Percentiles rank a stretch among this genome's conserved stretches.
These are phyloP conservation scores for Epinephelus awoara DNA, from an alignment of 2,797 vertebrate species.

Conservation along the genomic window DNA sequence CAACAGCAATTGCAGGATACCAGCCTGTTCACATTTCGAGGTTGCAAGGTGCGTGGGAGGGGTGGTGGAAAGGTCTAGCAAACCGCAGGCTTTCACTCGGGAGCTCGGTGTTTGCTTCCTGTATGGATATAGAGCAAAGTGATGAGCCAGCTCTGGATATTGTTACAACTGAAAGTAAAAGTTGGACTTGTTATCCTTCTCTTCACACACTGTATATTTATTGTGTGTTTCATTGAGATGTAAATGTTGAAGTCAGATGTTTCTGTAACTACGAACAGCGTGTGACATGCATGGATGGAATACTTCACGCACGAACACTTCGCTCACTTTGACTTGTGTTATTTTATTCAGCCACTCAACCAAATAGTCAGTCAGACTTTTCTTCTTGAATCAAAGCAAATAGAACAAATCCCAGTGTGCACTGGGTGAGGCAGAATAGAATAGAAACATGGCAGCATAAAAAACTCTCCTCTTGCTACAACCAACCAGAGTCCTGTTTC, in stretches of 20 bases:
- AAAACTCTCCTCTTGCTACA: not conserved
- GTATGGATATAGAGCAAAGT: too few relatives aligned
- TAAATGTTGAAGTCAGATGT: slow-evolving; percentile 4
- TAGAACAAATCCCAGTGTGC: slow-evolving; percentile 55
- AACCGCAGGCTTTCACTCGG: too few relatives aligned
- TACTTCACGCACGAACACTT: not conserved
- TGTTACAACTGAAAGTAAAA: not conserved
- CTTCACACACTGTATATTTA: not conserved
- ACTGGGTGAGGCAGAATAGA: not conserved
- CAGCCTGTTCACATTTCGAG: too few relatives aligned
- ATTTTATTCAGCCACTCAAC: slow-evolving; percentile 37
- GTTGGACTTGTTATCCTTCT: too few relatives aligned
- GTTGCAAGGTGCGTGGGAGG: too few relatives aligned
- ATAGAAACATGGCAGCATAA: not conserved
- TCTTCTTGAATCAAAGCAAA: slow-evolving; percentile 31
- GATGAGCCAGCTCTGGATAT: too few relatives aligned
- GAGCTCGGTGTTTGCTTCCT: too few relatives aligned
- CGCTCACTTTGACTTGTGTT: slow-evolving; percentile 1
- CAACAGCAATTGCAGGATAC: too few relatives aligned
- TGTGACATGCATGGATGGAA: not conserved
- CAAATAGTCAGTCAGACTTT: not conserved
- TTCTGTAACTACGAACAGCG: not conserved
- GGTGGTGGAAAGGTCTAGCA: too few relatives aligned
- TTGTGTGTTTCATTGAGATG: slow-evolving; percentile 9
- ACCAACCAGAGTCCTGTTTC: not conserved